A percentile compares a stretch with the other conserved stretches of the same genome.
Evolutionary conservation across 2,113 vertebrate genomes (phyloP).

Genomic region (Herpetotheres cachinnans): DNA sequence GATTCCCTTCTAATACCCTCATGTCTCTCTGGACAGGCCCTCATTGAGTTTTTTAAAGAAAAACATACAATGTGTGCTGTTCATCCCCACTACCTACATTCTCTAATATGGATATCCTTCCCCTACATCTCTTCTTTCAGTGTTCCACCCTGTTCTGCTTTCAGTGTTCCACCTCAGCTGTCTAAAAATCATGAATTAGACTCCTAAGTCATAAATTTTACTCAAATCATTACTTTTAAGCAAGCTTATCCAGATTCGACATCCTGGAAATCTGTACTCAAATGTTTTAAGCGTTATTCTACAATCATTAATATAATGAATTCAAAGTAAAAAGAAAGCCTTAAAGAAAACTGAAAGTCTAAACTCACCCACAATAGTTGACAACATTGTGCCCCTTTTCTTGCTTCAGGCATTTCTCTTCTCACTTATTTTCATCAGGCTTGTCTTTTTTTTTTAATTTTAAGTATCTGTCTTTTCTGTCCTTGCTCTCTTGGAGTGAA

Average conservation of each 20-base stretch:
- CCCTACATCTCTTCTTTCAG: not conserved
- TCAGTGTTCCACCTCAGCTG: not conserved
- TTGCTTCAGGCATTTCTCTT: not conserved
- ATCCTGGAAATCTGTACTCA: not conserved
- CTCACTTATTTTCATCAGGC: not conserved
- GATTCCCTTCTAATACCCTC: not conserved
- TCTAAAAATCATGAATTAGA: not conserved
- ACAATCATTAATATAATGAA: not conserved
- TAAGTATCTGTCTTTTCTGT: not conserved
- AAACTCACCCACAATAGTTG: not conserved
- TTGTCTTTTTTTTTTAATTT: not conserved
- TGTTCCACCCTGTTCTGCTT: not conserved
- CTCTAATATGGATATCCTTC: not conserved
- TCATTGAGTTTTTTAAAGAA: not conserved
- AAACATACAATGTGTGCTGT: not conserved
- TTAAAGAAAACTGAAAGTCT: not conserved
- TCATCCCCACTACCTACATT: not conserved
- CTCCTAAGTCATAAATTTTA: not conserved
- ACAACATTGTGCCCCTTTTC: not conserved
- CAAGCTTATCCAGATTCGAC: not conserved
- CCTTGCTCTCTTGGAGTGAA: not conserved
- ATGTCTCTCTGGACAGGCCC: not conserved
- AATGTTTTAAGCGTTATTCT: not conserved
- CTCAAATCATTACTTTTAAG: not conserved
- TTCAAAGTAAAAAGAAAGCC: not conserved